These are phyloP conservation scores for Fregetta grallaria DNA, from an alignment of 2,113 vertebrate species.

Conservation along the genomic window DNA sequence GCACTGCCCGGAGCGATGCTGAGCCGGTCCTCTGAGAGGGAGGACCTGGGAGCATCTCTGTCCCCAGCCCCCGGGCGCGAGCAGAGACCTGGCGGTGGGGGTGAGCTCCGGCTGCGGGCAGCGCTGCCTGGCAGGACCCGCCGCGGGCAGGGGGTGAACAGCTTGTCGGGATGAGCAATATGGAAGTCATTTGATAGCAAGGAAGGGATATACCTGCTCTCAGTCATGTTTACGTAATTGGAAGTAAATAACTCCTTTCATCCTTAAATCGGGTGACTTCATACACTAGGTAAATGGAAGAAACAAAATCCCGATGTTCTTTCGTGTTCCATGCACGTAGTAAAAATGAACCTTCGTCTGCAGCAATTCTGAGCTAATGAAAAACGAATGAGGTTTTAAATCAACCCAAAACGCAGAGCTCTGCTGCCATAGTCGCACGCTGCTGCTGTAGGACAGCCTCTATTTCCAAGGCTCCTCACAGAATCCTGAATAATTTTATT, in stretches of 20 bases:
- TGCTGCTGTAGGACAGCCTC: constrained; percentile 44
- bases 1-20: neutral
- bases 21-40: fast-evolving
- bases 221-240: constrained; percentile 15
- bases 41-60: neutral
- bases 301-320: constrained; percentile 31
- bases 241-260: constrained; percentile 31
- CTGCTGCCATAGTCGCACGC: neutral
- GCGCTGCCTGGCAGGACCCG: neutral
- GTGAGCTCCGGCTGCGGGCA: fast-evolving
- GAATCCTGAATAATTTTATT: constrained; percentile 45
- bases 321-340: constrained; percentile 25
- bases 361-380: constrained; percentile 68
- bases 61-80: neutral
- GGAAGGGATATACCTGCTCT: neutral
- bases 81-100: neutral
- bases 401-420: constrained; percentile 36
- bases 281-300: neutral
- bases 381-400: constrained; percentile 69
- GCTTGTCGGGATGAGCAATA: neutral
- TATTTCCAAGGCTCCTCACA: constrained; percentile 36
- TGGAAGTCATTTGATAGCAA: neutral
- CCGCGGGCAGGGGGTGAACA: neutral
- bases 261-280: neutral
- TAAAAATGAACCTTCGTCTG: constrained; percentile 54